These are phyloP conservation scores for Eleutherodactylus coqui DNA, from an alignment of 2,797 vertebrate species.

Conservation along the genomic window DNA sequence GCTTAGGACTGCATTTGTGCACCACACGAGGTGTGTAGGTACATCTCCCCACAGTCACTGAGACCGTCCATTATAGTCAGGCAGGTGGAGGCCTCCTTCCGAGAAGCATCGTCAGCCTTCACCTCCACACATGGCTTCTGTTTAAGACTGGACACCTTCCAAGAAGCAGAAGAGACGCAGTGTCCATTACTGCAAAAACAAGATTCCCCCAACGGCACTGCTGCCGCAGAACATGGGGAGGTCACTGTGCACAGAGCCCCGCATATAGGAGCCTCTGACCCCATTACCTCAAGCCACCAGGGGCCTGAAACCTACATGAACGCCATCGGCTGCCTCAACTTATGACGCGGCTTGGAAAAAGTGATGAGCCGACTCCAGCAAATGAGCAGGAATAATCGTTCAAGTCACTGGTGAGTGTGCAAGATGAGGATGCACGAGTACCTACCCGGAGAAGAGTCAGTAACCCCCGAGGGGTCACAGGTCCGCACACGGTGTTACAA, in stretches of 20 bases:
- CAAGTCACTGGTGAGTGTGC: neutral
- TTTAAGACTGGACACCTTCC: conserved; percentile 41
- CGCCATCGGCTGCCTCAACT: neutral
- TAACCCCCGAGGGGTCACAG: neutral
- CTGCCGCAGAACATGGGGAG: neutral
- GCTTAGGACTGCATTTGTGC: too few relatives aligned
- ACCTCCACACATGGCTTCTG: conserved; percentile 51
- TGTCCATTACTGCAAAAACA: conserved; percentile 50
- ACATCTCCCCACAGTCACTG: neutral
- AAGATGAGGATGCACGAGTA: neutral
- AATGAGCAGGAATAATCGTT: conserved; percentile 12
- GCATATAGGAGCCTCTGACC: conserved; percentile 21
- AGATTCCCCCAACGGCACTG: neutral
- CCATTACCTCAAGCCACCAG: conserved; percentile 22
- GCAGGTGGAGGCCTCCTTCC: conserved; percentile 45
- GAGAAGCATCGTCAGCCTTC: conserved; percentile 41
- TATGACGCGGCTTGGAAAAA: conserved; percentile 42
- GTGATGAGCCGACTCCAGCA: neutral
- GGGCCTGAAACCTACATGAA: neutral
- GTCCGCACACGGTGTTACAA: neutral
- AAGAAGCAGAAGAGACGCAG: conserved; percentile 17
- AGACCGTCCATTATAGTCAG: neutral
- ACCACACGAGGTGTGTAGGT: too few relatives aligned
- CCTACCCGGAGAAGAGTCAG: neutral
- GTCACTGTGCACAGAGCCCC: neutral